Evolutionary conservation across 2,113 vertebrate genomes (phyloP).

Genomic region (Hippocampus comes): DNA sequence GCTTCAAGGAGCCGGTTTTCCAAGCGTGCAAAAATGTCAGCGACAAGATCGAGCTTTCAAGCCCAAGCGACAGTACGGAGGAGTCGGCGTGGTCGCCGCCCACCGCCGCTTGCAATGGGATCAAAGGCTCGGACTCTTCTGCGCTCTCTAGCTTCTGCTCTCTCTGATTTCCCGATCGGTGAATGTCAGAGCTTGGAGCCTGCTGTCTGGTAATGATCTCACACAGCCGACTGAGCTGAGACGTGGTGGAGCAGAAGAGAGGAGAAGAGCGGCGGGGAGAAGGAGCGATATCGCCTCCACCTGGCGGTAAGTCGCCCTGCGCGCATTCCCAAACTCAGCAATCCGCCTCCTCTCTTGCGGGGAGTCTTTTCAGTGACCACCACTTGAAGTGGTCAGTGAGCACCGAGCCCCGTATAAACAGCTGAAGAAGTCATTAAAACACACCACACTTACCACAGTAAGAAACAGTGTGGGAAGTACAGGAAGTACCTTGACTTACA

Average conservation of each 20-base stretch:
- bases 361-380: background rate
- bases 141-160: constrained; percentile 6
- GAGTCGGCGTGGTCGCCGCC: constrained; percentile 32
- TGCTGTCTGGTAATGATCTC: constrained; percentile 76
- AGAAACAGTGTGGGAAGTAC: background rate
- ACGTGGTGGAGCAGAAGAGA: constrained; percentile 41
- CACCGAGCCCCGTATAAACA: background rate
- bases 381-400: background rate
- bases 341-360: background rate
- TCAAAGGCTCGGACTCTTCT: constrained; percentile 29
- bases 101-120: constrained; percentile 42
- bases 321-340: constrained; percentile 8
- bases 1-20: constrained; percentile 47
- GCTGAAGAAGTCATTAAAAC: background rate
- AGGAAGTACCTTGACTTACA: background rate
- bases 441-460: background rate
- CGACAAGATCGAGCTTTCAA: constrained; percentile 49
- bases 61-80: constrained; percentile 20
- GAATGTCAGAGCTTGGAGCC: constrained; percentile 72
- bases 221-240: constrained; percentile 62
- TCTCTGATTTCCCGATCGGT: constrained; percentile 61
- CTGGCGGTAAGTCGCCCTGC: constrained; percentile 47
- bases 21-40: constrained; percentile 52
- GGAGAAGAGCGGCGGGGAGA: constrained; percentile 27
- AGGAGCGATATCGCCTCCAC: constrained; percentile 71